Evolutionary conservation across 2,113 vertebrate genomes (phyloP).

Genomic region (Sorex araneus): DNA sequence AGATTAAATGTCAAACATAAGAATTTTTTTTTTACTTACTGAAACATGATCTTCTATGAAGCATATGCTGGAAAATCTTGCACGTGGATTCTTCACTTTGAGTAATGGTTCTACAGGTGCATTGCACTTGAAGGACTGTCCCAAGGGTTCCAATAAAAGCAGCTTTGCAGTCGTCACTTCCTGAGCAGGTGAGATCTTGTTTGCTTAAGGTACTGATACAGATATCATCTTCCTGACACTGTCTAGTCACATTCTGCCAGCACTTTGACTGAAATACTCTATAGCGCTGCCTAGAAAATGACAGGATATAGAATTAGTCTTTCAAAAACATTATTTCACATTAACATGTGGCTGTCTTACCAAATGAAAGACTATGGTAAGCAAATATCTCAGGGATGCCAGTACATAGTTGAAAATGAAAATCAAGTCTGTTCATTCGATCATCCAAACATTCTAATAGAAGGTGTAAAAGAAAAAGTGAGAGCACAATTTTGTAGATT

Average conservation of each 20-base stretch:
- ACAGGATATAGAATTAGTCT: slow-evolving; percentile 1
- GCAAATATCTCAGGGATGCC: background rate
- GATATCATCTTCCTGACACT: slow-evolving; percentile 85
- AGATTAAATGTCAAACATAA: background rate
- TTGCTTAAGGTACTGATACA: slow-evolving; percentile 88
- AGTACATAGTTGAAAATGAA: background rate
- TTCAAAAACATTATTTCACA: background rate
- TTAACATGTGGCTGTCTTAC: background rate
- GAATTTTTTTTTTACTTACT: slow-evolving; percentile 88
- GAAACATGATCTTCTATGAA: slow-evolving; percentile 93
- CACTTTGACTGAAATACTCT: slow-evolving; percentile 90
- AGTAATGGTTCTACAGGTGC: slow-evolving; percentile 88
- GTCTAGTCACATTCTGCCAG: slow-evolving; percentile 87
- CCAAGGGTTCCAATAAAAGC: slow-evolving; percentile 92
- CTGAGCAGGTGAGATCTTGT: slow-evolving; percentile 88
- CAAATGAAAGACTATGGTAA: background rate
- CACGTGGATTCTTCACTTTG: slow-evolving; percentile 87
- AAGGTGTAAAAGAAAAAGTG: background rate
- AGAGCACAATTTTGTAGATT: background rate
- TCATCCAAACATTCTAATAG: background rate
- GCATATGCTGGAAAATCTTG: slow-evolving; percentile 88
- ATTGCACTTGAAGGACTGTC: slow-evolving; percentile 90
- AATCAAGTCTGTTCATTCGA: background rate
- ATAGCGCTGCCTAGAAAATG: slow-evolving; percentile 87
- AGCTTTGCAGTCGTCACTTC: slow-evolving; percentile 90